Base-by-base conservation (phyloP, 1,140 invertebrate genomes). In the Goniozus legneri region DNA sequence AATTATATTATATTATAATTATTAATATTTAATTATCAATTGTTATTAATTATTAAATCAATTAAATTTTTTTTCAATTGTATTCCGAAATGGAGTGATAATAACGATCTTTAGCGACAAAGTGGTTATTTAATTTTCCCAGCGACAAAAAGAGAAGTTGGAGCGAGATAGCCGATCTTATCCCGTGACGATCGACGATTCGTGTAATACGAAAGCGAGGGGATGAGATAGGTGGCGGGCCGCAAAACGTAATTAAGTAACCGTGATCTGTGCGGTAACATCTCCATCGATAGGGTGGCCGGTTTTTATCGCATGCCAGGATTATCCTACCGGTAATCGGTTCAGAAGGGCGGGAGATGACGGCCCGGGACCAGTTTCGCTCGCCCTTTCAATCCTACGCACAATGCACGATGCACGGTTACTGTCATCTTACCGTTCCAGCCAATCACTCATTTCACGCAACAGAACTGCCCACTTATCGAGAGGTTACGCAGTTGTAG, bases 321-420 rank as follows among this genome's bases (percentile, higher is more conserved):
- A 68, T 73, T 60, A 73, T 73, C 68, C 60, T 49, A 36, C 51
- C 34, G 40, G 59, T 63, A 72, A 73, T 73, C 66, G 60, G 62
- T 69, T 67, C 42, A 6, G 21, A n/a, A n/a, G n/a, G n/a, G n/a
- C 32, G 8, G 14, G 47, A 38, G 44, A 42, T 41, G 48, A 47
- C 27, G 45, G 21, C 20, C 54, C 3, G 35, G 34, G 38, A 53
- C 31, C 34, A 27, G 24, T 10, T 10, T 10, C 4, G 4, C 24
- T 10, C 10, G 24, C 4, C 24, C 24, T 27, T 53, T 49, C 44
- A 30, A 53, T 54, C 46, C 4, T 10, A 30, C 27, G 40, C 36
- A 57, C 53, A 53, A 63, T 57, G n/a, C n/a, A n/a, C n/a, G n/a
- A n/a, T n/a, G n/a, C n/a, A 49, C 38, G 27, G 35, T 45, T 20